Base-by-base conservation (phyloP, 2,888 invertebrate species). In the Euplagia quadripunctaria region DNA sequence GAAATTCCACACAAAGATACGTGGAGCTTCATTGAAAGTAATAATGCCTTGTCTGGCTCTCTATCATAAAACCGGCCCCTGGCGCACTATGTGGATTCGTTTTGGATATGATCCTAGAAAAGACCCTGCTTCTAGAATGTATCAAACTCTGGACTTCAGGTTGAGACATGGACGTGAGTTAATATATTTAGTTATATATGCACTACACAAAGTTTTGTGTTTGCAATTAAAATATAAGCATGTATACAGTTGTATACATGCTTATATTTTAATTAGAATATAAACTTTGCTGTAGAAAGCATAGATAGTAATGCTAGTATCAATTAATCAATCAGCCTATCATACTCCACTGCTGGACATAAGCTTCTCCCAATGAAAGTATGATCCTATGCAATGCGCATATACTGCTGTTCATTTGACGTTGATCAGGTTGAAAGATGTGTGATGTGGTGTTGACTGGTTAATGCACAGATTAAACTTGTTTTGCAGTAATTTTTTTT, bases 101-200 rank as follows among this genome's bases (percentile, higher is more conserved):
- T 97, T 97, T 87, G 99, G 99, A 0, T 99, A 98, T 89, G 99
- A 99, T 94, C 99, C 99, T 0, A 96, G 98, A 46, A 97, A 97
- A 83, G 97, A 98, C 79, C 97, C 97, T 7, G 94, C 95, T 3
- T 96, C 99, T 2, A 97, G 98, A 82, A 97, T 97, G 71, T 99
- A 98, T 90, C 99, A 99, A 94, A 98, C 98, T 4, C 95, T 99
- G 75, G 99, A 99, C 92, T 98, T 98, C 89, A 96, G 98, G 82
- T 91, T 97, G 61, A 95, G 97, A 85, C 96, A 96, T 70, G 95
- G 96, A 93, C 97, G 97, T 97, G 89, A 86, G 90, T 83, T 9
- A 67, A 66, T 58, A 46, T 55, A 66, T 20, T n/a, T n/a, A n/a
- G 4, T 20, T 46, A 11, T 11, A 65, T 16, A 31, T 31, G 31